Evolutionary conservation across 2,113 vertebrate species (phyloP).

Genomic region (Crotalus horridus): DNA sequence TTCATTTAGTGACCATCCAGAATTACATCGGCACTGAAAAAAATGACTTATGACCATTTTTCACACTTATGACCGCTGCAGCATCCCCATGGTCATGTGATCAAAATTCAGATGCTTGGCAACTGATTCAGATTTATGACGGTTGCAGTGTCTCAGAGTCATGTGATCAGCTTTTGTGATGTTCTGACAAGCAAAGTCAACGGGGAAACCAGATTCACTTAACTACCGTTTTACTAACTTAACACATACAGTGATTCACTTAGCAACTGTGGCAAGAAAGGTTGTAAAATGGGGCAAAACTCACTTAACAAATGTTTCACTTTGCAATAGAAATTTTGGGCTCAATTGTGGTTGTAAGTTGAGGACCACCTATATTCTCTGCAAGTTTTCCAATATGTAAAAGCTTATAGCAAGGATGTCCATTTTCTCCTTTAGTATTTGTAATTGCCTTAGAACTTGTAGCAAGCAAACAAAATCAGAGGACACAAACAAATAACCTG

Average conservation of each 20-base stretch:
- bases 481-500: background rate
- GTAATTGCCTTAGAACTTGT: background rate
- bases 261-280: background rate
- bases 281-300: background rate
- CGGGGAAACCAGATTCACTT: background rate
- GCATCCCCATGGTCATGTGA: too few species aligned
- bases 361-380: background rate
- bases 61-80: too few species aligned
- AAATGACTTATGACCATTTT: too few species aligned
- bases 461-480: background rate
- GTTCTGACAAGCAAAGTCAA: background rate
- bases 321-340: background rate
- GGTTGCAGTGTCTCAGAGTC: too few species aligned
- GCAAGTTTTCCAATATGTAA: background rate
- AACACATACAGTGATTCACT: background rate
- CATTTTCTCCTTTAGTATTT: background rate
- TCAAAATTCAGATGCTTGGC: too few species aligned
- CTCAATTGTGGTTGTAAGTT: background rate
- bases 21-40: too few species aligned
- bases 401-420: background rate
- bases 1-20: too few species aligned
- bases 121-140: too few species aligned
- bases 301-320: background rate
- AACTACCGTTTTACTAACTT: background rate
- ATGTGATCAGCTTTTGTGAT: background rate